phyloP scores from a whole-genome alignment of 2,797 vertebrate genomes.

The Gymnodraco acuticeps region DNA sequence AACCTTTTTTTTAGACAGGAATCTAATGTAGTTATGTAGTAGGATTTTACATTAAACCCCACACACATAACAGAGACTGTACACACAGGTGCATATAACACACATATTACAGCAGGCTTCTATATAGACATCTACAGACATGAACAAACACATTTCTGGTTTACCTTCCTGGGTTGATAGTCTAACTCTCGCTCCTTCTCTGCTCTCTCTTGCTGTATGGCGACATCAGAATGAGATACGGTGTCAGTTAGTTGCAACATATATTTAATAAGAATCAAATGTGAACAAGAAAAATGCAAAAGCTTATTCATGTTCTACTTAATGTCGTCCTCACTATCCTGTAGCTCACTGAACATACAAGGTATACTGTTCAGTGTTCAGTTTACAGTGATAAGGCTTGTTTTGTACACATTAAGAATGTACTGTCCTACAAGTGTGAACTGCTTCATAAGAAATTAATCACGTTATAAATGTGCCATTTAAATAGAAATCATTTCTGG shows the following conservation, averaged over 20 bases:
- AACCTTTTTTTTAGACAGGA: background rate
- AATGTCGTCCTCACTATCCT: background rate
- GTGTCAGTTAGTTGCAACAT: slow-evolving; percentile 47
- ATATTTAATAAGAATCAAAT: slow-evolving; percentile 1
- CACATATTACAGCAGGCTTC: background rate
- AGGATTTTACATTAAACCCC: background rate
- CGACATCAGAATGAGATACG: slow-evolving; percentile 56
- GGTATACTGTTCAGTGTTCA: background rate
- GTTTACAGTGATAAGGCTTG: background rate
- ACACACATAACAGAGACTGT: slow-evolving; percentile 8
- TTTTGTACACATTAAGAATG: background rate
- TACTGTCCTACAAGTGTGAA: background rate
- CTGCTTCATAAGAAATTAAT: background rate
- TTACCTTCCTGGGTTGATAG: slow-evolving; percentile 84
- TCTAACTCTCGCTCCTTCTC: slow-evolving; percentile 81
- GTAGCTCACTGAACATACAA: background rate
- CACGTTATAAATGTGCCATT: background rate
- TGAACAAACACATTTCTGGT: slow-evolving; percentile 23
- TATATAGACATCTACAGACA: slow-evolving; percentile 32
- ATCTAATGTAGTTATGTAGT: background rate
- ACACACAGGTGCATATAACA: slow-evolving; percentile 14
- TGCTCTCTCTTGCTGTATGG: slow-evolving; percentile 83
- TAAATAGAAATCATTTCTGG: background rate
- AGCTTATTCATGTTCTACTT: background rate
- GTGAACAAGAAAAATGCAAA: background rate